Base-by-base conservation (phyloP, 1,140 invertebrate species). In the Diorhabda sublineata region DNA sequence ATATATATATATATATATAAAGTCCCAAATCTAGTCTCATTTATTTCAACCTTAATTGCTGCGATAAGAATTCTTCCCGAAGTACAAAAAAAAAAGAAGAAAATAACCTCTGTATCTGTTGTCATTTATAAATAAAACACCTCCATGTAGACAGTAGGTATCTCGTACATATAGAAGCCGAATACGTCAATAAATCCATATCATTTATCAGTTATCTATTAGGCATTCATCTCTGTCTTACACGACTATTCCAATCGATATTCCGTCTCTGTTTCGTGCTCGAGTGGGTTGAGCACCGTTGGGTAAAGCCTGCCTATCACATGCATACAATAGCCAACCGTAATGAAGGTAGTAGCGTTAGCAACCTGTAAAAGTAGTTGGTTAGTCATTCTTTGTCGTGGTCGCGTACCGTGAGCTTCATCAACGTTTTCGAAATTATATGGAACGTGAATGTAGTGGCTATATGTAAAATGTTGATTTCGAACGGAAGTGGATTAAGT, bases 371-470 rank as follows among this genome's bases (percentile, higher is more conserved):
- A 68, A 78, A 76, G 77, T 78, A 81, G 78, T 73, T 66, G 77
- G 66, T 75, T 75, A 76, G 74, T 79, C 79, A 80, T 80, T 81
- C 78, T 77, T 75, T 80, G 80, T 81, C 72, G 76, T 79, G 80
- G 73, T 76, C 75, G 80, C 78, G 68, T 73, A 70, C 74, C 74
- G 70, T 80, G 77, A 78, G 79, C 80, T 80, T 79, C 71, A 76
- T 26, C 26, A 26, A 26, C 26, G 26, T 26, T 26, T 26, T 26
- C 26, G 26, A 26, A 26, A 26, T 26, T 26, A 26, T 26, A 26
- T 26, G 26, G 1, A 26, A 26, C 61, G 45, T 11, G 52, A 59
- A 59, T 42, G 26, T 66, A 44, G 6, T 43, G 26, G 26, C 26
- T 26, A 26, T 26, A 26, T 56, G 59, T 64, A 75, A 71, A 64